Conservation (phyloP, 2,113 vertebrate species). For the Trachemys scripta region DNA sequence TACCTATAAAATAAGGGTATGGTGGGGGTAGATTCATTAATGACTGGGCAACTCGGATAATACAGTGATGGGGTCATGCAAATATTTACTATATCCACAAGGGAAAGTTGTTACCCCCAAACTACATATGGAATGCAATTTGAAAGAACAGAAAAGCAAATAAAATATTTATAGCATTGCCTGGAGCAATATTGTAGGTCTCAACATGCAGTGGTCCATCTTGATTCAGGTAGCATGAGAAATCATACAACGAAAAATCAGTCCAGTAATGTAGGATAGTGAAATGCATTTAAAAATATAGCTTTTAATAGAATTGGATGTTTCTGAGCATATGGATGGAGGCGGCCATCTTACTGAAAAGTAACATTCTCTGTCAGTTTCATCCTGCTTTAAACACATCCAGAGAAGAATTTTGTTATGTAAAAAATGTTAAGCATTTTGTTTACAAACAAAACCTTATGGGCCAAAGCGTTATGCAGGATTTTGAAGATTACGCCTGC, state of each 20-base stretch:
- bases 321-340: neutral
- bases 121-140: slow-evolving; percentile 17
- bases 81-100: neutral
- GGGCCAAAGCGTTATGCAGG: neutral
- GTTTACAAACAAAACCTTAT: neutral
- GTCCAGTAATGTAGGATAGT: neutral
- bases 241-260: slow-evolving; percentile 24
- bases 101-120: neutral
- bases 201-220: slow-evolving; percentile 19
- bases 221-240: slow-evolving; percentile 32
- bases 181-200: slow-evolving; percentile 36
- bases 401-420: neutral
- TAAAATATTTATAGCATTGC: slow-evolving; percentile 74
- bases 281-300: slow-evolving; percentile 25
- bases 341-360: neutral
- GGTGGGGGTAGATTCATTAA: neutral
- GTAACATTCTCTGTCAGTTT: neutral
- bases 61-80: neutral
- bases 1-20: neutral
- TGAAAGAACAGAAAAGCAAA: neutral
- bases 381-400: neutral
- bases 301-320: neutral
- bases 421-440: neutral
- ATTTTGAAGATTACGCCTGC: neutral
- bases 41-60: neutral